These are phyloP conservation scores for Caenorhabditis sp. DNA, from an alignment of 2,888 invertebrate species.

Conservation along the genomic window DNA sequence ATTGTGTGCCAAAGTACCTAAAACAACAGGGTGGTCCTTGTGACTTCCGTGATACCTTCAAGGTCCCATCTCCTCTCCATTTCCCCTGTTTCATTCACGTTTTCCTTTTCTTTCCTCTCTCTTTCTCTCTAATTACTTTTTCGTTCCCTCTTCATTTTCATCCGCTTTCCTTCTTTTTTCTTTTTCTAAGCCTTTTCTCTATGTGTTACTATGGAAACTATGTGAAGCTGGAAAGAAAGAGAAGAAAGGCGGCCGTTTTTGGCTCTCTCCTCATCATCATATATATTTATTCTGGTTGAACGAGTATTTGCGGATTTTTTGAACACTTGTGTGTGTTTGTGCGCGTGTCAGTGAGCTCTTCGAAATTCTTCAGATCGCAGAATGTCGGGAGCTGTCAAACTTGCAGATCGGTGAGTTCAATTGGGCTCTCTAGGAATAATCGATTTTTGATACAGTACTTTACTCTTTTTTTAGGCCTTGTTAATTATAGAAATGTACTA, in stretches of 20 bases:
- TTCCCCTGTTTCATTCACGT: too few relatives aligned
- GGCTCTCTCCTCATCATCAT: background rate
- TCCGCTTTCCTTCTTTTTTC: background rate
- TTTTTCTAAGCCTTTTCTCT: background rate
- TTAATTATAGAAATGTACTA: too few relatives aligned
- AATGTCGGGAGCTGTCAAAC: conserved; percentile 4
- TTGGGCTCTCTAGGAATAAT: background rate
- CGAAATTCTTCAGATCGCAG: background rate
- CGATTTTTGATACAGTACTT: too few relatives aligned
- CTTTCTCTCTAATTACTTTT: too few relatives aligned
- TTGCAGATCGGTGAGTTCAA: conserved; percentile 1
- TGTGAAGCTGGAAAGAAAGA: background rate
- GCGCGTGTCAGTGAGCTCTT: too few relatives aligned
- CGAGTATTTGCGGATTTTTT: conserved; percentile 1
- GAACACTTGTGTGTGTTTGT: background rate
- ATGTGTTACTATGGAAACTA: background rate
- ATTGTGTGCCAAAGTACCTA: too few relatives aligned
- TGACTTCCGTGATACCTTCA: too few relatives aligned
- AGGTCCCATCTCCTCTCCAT: too few relatives aligned
- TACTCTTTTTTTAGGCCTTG: too few relatives aligned
- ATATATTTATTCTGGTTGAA: background rate
- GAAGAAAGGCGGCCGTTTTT: background rate
- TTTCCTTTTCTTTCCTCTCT: too few relatives aligned
- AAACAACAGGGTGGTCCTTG: too few relatives aligned
- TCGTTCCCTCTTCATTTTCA: too few relatives aligned